Base-by-base conservation (phyloP, 53 echinoderm and acorn worm genomes). In the Holothuria leucospilota region DNA sequence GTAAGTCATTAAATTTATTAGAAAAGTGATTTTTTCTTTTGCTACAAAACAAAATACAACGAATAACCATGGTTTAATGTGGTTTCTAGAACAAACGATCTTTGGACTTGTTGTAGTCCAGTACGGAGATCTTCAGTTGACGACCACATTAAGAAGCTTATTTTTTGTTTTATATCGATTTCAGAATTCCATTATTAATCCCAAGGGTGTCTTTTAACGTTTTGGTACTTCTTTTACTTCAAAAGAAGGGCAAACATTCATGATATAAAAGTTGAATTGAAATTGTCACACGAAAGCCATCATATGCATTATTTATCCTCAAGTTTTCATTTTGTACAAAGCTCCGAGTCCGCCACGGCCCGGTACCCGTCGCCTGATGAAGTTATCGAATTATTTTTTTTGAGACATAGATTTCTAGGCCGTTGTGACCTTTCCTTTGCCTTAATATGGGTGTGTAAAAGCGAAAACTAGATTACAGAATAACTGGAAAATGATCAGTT, bases 151-250 rank as follows among this genome's bases (percentile, higher is more conserved):
- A 7, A 40, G 7, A 7, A 40, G 40, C 40, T 40, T 40, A 40
- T 40, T 40, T 40, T 40, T 40, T 7, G 4, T 40, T 40, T 40
- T n/a, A n/a, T 5, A 40, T 40, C 40, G 7, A 40, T 40, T 40
- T 40, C 4, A 40, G 40, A 40, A 40, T 40, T 40, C 40, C 40
- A 40, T 40, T 40, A 40, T 4, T 40, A 40, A 40, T 40, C n/a
- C 68, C 1, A 67, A 2, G 68, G 68, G 68, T 29, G 68, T 34
- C 68, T 67, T 67, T 67, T 21, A n/a, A 67, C 68, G 23, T n/a
- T 26, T 14, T 67, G 34, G 12, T 67, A 14, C 13, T 67, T n/a
- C n/a, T 67, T 67, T 26, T 2, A 15, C 15, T 67, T 15, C 27
- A n/a, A 3, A 67, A 29, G 34, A 67, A 29, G 34, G 68, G 34